Evolutionary conservation across 2,888 invertebrate species (phyloP).

Genomic region (Sesia apiformis): DNA sequence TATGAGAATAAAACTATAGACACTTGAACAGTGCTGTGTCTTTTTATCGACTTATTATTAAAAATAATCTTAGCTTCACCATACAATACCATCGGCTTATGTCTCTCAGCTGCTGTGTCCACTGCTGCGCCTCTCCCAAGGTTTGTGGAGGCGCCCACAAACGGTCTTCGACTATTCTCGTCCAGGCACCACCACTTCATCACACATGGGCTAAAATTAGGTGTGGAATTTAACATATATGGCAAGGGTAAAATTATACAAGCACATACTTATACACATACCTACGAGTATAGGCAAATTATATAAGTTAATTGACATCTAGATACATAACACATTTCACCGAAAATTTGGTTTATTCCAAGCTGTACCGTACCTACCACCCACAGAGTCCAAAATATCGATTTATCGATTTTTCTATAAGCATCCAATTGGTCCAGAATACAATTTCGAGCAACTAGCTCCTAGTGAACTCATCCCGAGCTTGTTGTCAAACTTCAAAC

Average conservation of each 20-base stretch:
- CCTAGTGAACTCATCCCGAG: constrained; percentile 26
- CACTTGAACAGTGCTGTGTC: too few species aligned
- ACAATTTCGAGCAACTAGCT: constrained; percentile 18
- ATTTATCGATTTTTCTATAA: constrained; percentile 6
- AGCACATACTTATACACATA: too few species aligned
- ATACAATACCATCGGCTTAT: neutral
- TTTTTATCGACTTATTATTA: neutral
- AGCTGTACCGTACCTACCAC: neutral
- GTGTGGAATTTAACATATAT: too few species aligned
- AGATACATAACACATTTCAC: too few species aligned
- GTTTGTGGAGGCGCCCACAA: neutral
- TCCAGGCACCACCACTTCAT: neutral
- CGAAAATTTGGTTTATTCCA: neutral
- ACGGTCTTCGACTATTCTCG: neutral
- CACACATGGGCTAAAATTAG: too few species aligned
- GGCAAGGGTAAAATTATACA: too few species aligned
- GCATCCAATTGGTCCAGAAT: constrained; percentile 30
- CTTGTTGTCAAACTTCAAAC: constrained; percentile 43
- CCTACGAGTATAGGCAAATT: too few species aligned
- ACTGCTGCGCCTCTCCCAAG: neutral
- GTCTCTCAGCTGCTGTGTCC: neutral
- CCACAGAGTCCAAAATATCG: neutral
- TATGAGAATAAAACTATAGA: too few species aligned
- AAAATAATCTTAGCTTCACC: neutral
- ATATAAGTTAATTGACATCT: too few species aligned